A percentile compares a stretch with the other conserved stretches of the same genome.
Evolutionary conservation across 2,888 invertebrate genomes (phyloP).

Genomic region (Tenthredo livida): DNA sequence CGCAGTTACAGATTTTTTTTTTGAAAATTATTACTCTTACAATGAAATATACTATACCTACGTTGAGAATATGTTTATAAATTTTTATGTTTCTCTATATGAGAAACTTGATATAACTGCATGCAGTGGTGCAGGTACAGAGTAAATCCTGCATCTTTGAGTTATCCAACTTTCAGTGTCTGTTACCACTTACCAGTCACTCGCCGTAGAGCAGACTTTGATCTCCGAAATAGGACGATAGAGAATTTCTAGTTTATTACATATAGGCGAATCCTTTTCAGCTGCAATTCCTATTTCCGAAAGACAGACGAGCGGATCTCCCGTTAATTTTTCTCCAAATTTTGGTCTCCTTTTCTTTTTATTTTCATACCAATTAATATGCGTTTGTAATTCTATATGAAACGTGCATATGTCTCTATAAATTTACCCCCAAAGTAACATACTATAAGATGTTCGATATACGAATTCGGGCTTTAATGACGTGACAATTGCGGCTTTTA

Average conservation of each 20-base stretch:
- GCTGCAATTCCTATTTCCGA: neutral
- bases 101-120: neutral
- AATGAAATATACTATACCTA: no score
- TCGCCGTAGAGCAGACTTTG: neutral
- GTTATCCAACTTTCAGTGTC: neutral
- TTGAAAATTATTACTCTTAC: no score
- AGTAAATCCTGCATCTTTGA: neutral
- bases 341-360: neutral
- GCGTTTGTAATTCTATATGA: neutral
- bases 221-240: neutral
- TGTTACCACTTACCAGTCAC: neutral
- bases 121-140: neutral
- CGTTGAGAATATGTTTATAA: no score
- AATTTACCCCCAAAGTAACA: neutral
- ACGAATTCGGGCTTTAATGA: neutral
- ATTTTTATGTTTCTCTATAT: neutral
- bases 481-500: constrained; percentile 9
- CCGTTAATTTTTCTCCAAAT: neutral
- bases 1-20: no score
- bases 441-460: neutral
- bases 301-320: neutral
- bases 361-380: neutral
- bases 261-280: neutral
- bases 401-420: neutral
- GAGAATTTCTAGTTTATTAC: neutral